Percentiles rank a stretch among this genome's conserved stretches.
Evolutionary conservation across 2,113 vertebrate species (phyloP).

Genomic region (Cromileptes altivelis): DNA sequence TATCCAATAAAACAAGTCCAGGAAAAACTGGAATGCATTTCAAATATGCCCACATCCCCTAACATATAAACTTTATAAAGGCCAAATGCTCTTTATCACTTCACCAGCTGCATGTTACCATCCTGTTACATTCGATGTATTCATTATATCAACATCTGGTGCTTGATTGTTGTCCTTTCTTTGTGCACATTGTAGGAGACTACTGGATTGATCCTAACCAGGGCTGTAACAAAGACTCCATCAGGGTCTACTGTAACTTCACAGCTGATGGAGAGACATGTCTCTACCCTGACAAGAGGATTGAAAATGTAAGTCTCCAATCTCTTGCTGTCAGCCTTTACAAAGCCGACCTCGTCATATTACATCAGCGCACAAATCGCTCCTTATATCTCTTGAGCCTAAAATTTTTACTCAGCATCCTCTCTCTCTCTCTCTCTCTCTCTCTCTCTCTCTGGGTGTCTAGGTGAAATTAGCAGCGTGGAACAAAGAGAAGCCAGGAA

Average conservation of each 20-base stretch:
- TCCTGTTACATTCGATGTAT: conserved; percentile 14
- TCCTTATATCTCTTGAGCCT: conserved; percentile 35
- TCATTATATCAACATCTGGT: conserved; percentile 21
- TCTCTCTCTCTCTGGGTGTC: conserved; percentile 23
- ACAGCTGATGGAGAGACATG: conserved; percentile 93
- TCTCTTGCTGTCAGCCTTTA: conserved; percentile 38
- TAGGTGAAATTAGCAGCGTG: conserved; percentile 93
- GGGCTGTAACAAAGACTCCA: conserved; percentile 89
- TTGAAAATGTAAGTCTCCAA: conserved; percentile 86
- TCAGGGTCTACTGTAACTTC: conserved; percentile 95
- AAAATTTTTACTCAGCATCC: conserved; percentile 15
- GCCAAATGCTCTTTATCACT: background rate
- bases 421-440: background rate
- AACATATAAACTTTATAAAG: background rate
- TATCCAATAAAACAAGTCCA: background rate
- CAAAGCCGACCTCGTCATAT: conserved; percentile 44
- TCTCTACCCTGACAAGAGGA: conserved; percentile 90
- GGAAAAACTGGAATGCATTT: background rate
- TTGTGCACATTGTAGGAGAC: conserved; percentile 84
- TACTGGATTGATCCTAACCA: conserved; percentile 99
- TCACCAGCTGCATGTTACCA: conserved; percentile 14
- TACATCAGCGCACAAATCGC: conserved; percentile 53
- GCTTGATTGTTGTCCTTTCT: conserved; percentile 29
- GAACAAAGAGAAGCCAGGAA: conserved; percentile 91
- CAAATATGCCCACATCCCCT: background rate